A percentile compares a stretch with the other conserved stretches of the same genome.
Evolutionary conservation across 2,888 invertebrate genomes (phyloP).

Genomic region (Lepetodrilus schrolli): DNA sequence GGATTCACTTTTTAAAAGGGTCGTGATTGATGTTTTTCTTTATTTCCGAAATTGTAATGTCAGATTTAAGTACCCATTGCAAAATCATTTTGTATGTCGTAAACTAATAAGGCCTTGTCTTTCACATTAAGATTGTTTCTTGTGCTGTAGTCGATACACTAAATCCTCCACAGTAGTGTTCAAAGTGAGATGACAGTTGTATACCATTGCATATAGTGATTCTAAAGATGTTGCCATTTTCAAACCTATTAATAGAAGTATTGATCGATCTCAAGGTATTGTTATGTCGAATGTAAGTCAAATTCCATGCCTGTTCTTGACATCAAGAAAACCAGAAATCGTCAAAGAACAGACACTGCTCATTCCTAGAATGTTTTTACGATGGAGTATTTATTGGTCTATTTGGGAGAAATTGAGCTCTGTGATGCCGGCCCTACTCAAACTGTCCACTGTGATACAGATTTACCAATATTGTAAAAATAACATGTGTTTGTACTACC

Average conservation of each 20-base stretch:
- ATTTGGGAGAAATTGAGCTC: background rate
- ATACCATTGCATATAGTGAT: too few relatives aligned
- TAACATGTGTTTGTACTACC: slow-evolving; percentile 25
- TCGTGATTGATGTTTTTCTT: too few relatives aligned
- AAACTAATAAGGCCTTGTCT: background rate
- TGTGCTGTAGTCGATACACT: background rate
- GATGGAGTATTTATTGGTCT: slow-evolving; percentile 24
- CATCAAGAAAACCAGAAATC: background rate
- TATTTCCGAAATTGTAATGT: too few relatives aligned
- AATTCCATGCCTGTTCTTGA: slow-evolving; percentile 14
- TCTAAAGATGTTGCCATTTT: too few relatives aligned
- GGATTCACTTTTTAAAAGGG: too few relatives aligned
- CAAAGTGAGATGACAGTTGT: too few relatives aligned
- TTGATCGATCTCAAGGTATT: too few relatives aligned
- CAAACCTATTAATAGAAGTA: too few relatives aligned
- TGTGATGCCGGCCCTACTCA: slow-evolving; percentile 26
- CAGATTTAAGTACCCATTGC: too few relatives aligned
- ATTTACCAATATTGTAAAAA: slow-evolving; percentile 1
- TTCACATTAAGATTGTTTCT: background rate
- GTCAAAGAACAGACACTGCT: background rate
- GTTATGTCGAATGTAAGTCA: background rate
- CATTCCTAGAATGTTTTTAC: slow-evolving; percentile 19
- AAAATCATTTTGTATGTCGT: too few relatives aligned
- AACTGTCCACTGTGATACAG: slow-evolving; percentile 22
- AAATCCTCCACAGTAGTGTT: too few relatives aligned